Evolutionary conservation across 2,888 invertebrate species (phyloP), one percentile per base, ranked within the genome.

Genomic region (Andrena trimmerana): DNA sequence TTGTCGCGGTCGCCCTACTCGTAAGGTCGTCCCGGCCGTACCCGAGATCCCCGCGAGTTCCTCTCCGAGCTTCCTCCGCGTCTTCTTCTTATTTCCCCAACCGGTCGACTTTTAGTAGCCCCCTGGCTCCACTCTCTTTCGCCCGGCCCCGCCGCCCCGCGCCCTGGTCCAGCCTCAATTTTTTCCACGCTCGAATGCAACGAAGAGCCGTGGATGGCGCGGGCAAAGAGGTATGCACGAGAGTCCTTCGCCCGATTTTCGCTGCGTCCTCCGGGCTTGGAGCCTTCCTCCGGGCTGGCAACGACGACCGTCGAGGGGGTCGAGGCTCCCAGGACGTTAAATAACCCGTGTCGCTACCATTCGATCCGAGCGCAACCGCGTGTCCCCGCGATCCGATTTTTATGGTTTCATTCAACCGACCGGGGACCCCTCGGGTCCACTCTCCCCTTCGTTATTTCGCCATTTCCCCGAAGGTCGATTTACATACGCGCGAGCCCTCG

Each of bases 41-140:
- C 74, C 68, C 81, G 66, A 78, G 80, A 80, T 81, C 67, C 72
- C 66, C 60, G 57, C 57, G 78, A 73, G 59, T 71, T 65, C 73
- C 63, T 74, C 78, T 74, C 73, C 80, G 69, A 36, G 69, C 80
- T 73, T 73, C 70, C 70, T 62, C 36, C 36, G 31, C 71, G 33
- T 81, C 31, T 70, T 84, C 81, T 81, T 83, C 79, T 85, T 88
- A 86, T 87, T 88, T 78, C 73, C 78, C 78, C 81, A 86, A 89
- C 88, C 88, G 88, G 88, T 88, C 87, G 87, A 89, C 87, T 89
- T 88, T 88, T 89, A 88, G 88, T 87, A 89, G 87, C 85, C 83
- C 86, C 88, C 88, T 70, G 54, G 63, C 76, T 57, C 60, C 66
- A 29, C 48, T 70, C 60, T 20, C 50, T 69, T 50, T n/a, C 24